Conservation (phyloP, 2,888 invertebrate species). For the Sarcophaga variegata region DNA sequence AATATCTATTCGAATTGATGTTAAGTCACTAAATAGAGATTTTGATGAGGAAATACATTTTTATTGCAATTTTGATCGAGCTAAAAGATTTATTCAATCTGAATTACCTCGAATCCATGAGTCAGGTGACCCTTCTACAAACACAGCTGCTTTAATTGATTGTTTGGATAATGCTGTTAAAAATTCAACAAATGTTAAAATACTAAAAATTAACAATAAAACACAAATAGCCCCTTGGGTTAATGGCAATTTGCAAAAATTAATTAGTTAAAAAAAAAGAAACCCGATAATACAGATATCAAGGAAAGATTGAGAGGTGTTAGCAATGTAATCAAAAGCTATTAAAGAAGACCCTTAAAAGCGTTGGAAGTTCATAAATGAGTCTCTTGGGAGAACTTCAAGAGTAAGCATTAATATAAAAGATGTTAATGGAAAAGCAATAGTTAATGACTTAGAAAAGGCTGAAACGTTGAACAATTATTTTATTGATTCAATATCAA, state of each 20-base stretch:
- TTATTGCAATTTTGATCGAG: background rate
- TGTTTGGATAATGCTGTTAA: too few species aligned
- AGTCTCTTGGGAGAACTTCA: background rate
- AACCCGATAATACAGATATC: background rate
- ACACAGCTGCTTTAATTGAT: background rate
- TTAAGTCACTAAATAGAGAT: background rate
- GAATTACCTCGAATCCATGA: too few species aligned
- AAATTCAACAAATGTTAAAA: background rate
- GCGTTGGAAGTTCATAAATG: background rate
- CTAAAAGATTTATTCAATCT: too few species aligned
- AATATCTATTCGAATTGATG: background rate
- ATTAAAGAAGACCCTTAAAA: background rate
- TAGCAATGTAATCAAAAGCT: constrained; percentile 1
- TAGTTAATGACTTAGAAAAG: background rate
- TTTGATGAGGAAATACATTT: background rate
- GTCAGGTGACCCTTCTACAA: background rate
- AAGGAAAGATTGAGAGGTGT: background rate
- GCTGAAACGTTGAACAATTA: background rate
- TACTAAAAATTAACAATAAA: background rate
- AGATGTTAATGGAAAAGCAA: background rate
- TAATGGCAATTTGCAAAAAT: background rate
- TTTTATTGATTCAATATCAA: too few species aligned
- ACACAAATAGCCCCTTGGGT: background rate
- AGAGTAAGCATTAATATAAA: background rate
- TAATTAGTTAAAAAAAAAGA: background rate